Base-by-base conservation (phyloP, 2,797 vertebrate species). In the Parotocinclus haroldoi region DNA sequence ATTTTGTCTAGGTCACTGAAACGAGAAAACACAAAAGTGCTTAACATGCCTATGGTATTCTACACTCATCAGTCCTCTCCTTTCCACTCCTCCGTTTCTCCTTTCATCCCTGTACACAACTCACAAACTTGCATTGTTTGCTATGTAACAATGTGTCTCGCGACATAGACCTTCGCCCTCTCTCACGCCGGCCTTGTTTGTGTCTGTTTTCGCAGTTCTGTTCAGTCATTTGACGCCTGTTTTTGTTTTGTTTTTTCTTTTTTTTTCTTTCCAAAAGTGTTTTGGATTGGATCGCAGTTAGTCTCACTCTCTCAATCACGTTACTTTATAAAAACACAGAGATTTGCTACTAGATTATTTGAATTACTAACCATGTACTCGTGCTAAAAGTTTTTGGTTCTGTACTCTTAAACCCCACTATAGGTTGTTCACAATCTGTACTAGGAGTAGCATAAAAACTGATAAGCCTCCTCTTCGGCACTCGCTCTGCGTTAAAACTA, bases 141-240 rank as follows among this genome's bases (percentile, higher is more conserved):
- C 44, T 71, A 58, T n/a, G 42, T 58, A 44, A 11, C 16, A 51
- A 61, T 60, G 44, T 46, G 78, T 75, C 73, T 55, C 69, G 80
- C 73, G 79, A 83, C 83, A 80, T 53, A 79, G 81, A 85, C 78
- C 80, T 78, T 80, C 76, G 71, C 78, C 82, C 83, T 89, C 84
- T 89, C 84, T 84, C 66, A 77, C 81, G 84, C 89, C 89, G 86
- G 85, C 80, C 84, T 88, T 77, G 81, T 86, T 81, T 72, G 79
- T 91, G 85, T 87, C 88, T 39, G 78, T 87, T 89, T 83, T 81
- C 80, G 88, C 81, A 78, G 72, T 87, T 88, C 83, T 82, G 84
- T 86, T 86, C 76, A 82, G 78, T 81, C 69, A 58, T 80, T 75
- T 71, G 73, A 68, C 48, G 36, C 58, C 68, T 75, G 49, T 49